phyloP scores from a whole-genome alignment of 2,888 invertebrate species.

The Reticulitermes lucifugus region DNA sequence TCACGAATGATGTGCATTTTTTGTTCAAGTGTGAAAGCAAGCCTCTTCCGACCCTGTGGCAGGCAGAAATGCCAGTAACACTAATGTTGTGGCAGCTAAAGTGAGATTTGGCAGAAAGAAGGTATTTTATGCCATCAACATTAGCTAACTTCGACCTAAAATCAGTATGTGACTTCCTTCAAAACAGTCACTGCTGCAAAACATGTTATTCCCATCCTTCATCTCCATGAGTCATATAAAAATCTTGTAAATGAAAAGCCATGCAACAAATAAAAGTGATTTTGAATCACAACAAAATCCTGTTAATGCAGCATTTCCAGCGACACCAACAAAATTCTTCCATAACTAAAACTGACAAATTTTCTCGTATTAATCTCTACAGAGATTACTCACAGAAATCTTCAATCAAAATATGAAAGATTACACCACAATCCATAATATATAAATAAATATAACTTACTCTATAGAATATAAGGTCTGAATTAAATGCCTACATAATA shows the following conservation, averaged over 20 bases:
- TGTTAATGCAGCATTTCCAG: too few relatives aligned
- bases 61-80: conserved; percentile 39
- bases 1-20: conserved; percentile 72
- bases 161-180: not conserved
- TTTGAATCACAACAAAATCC: not conserved
- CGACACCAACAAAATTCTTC: too few relatives aligned
- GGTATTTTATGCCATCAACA: not conserved
- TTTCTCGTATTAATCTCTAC: too few relatives aligned
- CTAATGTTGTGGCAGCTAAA: conserved; percentile 31
- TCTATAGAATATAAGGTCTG: too few relatives aligned
- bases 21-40: conserved; percentile 71
- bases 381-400: too few relatives aligned
- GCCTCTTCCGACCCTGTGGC: conserved; percentile 69
- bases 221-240: not conserved
- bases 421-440: too few relatives aligned
- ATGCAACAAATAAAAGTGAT: not conserved
- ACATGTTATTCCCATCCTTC: not conserved
- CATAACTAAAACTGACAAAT: too few relatives aligned
- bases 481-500: too few relatives aligned
- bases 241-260: not conserved
- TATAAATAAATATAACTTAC: too few relatives aligned
- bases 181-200: not conserved
- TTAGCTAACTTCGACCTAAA: not conserved
- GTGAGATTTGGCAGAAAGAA: not conserved
- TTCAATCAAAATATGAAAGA: too few relatives aligned